Percentiles rank a stretch among this genome's conserved stretches.
Evolutionary conservation across 2,113 vertebrate genomes (phyloP).

Genomic region (Globicephala melas): DNA sequence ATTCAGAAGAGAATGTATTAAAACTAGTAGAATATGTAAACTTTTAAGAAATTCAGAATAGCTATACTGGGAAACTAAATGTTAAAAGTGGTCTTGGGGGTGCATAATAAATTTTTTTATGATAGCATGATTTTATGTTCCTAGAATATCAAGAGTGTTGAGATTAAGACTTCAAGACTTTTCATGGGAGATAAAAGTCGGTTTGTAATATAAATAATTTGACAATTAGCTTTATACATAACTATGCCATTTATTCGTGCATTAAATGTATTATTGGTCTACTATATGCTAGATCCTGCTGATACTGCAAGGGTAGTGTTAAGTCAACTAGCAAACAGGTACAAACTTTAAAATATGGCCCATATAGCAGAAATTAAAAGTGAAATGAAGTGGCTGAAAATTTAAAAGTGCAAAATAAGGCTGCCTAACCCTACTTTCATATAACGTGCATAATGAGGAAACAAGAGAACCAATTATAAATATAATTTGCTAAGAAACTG

Average conservation of each 20-base stretch:
- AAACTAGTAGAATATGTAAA: neutral
- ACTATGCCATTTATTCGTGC: neutral
- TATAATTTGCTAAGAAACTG: neutral
- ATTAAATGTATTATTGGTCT: neutral
- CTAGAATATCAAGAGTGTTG: neutral
- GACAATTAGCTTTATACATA: neutral
- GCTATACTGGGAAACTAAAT: neutral
- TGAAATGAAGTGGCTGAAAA: neutral
- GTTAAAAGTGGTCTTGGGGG: neutral
- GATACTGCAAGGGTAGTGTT: neutral
- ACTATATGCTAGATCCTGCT: neutral
- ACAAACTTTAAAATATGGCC: neutral
- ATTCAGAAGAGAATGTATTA: neutral
- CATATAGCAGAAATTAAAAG: neutral
- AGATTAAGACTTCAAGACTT: neutral
- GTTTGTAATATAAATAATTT: neutral
- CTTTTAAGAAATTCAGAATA: neutral
- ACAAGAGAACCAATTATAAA: neutral
- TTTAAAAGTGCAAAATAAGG: neutral
- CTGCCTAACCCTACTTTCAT: neutral
- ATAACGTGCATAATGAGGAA: neutral
- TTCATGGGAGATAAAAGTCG: neutral
- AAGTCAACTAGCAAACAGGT: neutral
- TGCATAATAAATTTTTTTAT: neutral
- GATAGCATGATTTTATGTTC: neutral